Evolutionary conservation across 2,797 vertebrate genomes (phyloP).

Genomic region (Rallus crepitans): DNA sequence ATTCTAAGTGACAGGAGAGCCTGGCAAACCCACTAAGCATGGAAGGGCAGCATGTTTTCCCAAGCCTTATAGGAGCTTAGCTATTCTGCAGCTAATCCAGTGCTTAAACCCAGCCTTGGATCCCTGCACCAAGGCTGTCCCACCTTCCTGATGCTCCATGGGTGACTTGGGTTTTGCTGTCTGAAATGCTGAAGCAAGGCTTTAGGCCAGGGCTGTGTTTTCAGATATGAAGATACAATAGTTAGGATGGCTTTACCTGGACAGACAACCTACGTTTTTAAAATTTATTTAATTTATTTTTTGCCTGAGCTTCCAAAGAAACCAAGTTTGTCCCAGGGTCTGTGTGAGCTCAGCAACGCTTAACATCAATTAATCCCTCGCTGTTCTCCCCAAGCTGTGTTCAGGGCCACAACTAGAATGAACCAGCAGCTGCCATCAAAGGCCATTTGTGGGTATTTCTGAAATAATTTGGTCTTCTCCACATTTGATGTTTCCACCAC

Average conservation of each 20-base stretch:
- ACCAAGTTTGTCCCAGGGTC: not conserved
- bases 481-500: not conserved
- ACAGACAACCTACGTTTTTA: not conserved
- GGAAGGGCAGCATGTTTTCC: conserved; percentile 69
- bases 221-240: not conserved
- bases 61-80: conserved; percentile 67
- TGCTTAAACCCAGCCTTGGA: not conserved
- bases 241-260: not conserved
- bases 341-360: not conserved
- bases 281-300: not conserved
- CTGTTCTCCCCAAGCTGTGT: not conserved
- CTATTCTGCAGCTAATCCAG: conserved; percentile 53
- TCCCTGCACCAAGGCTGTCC: not conserved
- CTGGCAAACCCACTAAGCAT: conserved; percentile 61
- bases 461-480: not conserved
- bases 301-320: not conserved
- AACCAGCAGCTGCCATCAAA: accelerated
- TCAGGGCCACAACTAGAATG: not conserved
- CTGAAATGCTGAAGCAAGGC: not conserved
- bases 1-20: conserved; percentile 65
- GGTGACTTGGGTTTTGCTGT: not conserved
- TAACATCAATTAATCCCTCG: not conserved
- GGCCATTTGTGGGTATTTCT: not conserved
- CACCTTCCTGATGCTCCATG: not conserved
- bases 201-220: not conserved